Conservation (phyloP, 2,888 invertebrate genomes). For the Therioaphis trifolii region DNA sequence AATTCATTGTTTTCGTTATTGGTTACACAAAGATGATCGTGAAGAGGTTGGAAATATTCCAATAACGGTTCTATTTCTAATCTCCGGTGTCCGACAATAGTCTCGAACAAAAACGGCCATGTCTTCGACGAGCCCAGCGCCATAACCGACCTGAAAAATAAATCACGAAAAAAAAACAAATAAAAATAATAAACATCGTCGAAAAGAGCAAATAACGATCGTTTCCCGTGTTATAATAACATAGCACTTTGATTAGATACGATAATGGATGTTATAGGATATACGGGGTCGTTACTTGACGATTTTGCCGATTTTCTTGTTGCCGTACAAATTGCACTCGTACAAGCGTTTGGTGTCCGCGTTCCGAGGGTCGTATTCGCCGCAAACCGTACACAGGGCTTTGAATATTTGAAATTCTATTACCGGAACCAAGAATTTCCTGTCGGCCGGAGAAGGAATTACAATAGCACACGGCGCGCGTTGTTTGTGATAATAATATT, state of each 20-base stretch:
- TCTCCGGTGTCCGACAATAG: slow-evolving; percentile 39
- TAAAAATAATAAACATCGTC: neutral
- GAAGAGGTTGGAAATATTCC: slow-evolving; percentile 45
- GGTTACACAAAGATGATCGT: neutral
- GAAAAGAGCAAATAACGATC: no score
- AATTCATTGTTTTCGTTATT: slow-evolving; percentile 30
- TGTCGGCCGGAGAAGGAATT: slow-evolving; percentile 9
- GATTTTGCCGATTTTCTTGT: slow-evolving; percentile 43
- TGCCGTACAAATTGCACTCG: slow-evolving; percentile 45
- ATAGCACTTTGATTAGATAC: no score
- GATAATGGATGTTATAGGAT: no score
- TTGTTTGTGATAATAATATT: no score
- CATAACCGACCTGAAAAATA: slow-evolving; percentile 41
- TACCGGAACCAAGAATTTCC: slow-evolving; percentile 33
- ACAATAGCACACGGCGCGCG: no score
- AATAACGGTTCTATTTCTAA: slow-evolving; percentile 31
- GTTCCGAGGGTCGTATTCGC: slow-evolving; percentile 26
- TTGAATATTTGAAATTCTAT: slow-evolving; percentile 53
- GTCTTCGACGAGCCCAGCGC: slow-evolving; percentile 21
- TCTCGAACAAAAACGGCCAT: slow-evolving; percentile 30
- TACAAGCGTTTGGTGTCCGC: neutral
- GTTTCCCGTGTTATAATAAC: no score
- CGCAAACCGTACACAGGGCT: slow-evolving; percentile 36
- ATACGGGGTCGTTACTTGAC: no score
- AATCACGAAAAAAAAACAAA: no score